Evolutionary conservation across 2,888 invertebrate species (phyloP), one percentile per base, ranked within the genome.

Genomic region (Archaeoteleia sp.): DNA sequence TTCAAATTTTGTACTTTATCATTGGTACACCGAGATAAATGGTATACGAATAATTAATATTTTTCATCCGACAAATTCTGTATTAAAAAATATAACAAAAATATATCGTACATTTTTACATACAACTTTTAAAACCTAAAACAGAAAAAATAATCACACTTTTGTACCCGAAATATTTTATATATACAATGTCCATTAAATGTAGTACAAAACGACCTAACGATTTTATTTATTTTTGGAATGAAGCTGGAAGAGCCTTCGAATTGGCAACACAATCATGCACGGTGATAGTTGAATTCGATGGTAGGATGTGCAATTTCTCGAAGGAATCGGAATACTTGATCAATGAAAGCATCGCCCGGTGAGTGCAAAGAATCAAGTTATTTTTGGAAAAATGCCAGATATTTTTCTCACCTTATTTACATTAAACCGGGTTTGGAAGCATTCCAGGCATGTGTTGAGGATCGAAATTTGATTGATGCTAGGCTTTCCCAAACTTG

Each of bases 301-400:
- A 82, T 54, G 66, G 70, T 32, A 77, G 82, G 61, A 79, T 83
- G 79, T 83, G 82, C 62, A 79, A 81, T 74, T 80, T 82, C 61
- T 71, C 71, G 12, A 74, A 74, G 40, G 75, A 79, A 73, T 78
- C 79, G 9, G 79, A 82, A 57, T 74, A 60, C 48, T 71, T 73
- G 9, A 78, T 82, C 53, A 69, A 57, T 45, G 73, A 80, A 48
- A 77, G 42, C 32, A 67, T 76, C 35, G 13, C 42, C 45, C 76
- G 81, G 83, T 82, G 65, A 76, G 68, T 51, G 25, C 14, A 20
- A 60, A 34, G 40, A 49, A 60, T 51, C 35, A 35, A 48, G 29
- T 58, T 34, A 35, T 30, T 46, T 14, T 49, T 58, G 58, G 49
- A 42, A 40, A 29, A 14, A 17, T 7, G 42, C 49, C 49, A 46